Conservation (phyloP, 1,140 invertebrate genomes). For the Monomorium pharaonis region DNA sequence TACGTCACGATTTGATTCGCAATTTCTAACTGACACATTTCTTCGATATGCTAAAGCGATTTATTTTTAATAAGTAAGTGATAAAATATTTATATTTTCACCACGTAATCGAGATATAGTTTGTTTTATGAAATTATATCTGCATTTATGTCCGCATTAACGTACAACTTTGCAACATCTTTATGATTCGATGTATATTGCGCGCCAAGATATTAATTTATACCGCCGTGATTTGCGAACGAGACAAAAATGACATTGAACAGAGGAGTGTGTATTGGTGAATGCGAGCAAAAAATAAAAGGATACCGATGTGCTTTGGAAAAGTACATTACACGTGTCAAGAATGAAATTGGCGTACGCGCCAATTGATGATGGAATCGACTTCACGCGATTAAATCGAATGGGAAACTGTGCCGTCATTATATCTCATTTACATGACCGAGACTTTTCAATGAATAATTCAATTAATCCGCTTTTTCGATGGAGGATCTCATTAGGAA, state of each 20-base stretch:
- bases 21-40: constrained; percentile 46
- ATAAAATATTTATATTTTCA: constrained; percentile 76
- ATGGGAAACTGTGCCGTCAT: constrained; percentile 26
- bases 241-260: constrained; percentile 2
- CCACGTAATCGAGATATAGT: constrained; percentile 55
- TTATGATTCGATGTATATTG: neutral
- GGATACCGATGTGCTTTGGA: neutral
- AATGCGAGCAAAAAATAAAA: neutral
- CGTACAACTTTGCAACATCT: neutral
- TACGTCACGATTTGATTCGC: neutral
- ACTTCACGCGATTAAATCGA: constrained; percentile 15
- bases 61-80: constrained; percentile 61
- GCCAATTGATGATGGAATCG: too few species aligned
- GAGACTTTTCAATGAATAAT: constrained; percentile 66
- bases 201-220: neutral
- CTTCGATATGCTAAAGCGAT: neutral
- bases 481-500: constrained; percentile 67
- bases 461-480: constrained; percentile 65
- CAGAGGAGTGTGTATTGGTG: neutral
- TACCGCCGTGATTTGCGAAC: neutral
- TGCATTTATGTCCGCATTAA: neutral
- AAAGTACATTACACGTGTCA: neutral
- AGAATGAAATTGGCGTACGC: constrained; percentile 13
- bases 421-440: constrained; percentile 49
- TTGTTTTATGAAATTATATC: neutral